A percentile compares a stretch with the other conserved stretches of the same genome.
These are phyloP conservation scores for Myiozetetes cayanensis DNA, from an alignment of 2,113 vertebrate genomes.

Conservation along the genomic window DNA sequence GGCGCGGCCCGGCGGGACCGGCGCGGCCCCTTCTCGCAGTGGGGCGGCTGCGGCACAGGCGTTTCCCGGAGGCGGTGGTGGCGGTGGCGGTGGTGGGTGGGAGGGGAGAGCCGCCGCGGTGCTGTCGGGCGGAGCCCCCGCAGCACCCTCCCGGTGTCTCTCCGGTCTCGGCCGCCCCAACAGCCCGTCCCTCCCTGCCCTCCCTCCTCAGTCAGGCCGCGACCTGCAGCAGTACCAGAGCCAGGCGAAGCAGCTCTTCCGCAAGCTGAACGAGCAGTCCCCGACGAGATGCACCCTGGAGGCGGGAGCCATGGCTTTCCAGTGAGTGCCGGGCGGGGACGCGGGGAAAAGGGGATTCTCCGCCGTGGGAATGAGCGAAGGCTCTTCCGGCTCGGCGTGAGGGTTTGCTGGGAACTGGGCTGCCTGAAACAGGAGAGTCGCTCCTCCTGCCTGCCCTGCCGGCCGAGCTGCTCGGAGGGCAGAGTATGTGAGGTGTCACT, in stretches of 20 bases:
- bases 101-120: not conserved
- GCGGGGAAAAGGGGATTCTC: rapidly evolving
- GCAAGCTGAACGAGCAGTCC: conserved; percentile 95
- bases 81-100: too few relatives aligned
- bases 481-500: rapidly evolving
- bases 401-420: rapidly evolving
- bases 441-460: rapidly evolving
- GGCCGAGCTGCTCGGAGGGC: not conserved
- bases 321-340: conserved; percentile 79
- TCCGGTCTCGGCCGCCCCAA: not conserved
- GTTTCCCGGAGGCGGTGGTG: rapidly evolving
- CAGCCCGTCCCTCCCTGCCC: not conserved
- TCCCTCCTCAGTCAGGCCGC: conserved; percentile 83
- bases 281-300: conserved; percentile 94
- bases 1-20: not conserved
- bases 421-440: not conserved
- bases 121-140: not conserved
- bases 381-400: rapidly evolving
- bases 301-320: conserved; percentile 92
- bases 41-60: rapidly evolving
- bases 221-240: conserved; percentile 98
- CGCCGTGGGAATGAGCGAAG: rapidly evolving
- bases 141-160: not conserved
- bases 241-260: conserved; percentile 96
- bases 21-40: rapidly evolving